phyloP scores from a whole-genome alignment of 1,140 invertebrate genomes.

The Cardiocondyla obscurior region DNA sequence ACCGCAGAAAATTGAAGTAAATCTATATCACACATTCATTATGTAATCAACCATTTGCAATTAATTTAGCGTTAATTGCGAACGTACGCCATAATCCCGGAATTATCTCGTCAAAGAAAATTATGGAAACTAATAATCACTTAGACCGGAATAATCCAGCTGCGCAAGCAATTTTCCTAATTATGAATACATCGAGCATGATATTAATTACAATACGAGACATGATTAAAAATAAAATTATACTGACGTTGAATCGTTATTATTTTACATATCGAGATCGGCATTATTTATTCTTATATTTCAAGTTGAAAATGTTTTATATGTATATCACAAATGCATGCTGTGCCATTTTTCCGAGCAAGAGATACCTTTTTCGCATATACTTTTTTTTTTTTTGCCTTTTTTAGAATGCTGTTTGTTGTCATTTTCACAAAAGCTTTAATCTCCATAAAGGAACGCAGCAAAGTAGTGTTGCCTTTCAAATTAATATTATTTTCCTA shows the following conservation, averaged over 20 bases:
- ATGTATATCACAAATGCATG: conserved; percentile 2
- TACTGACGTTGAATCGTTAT: not conserved
- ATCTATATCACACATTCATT: not conserved
- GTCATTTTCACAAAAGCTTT: conserved; percentile 46
- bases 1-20: not conserved
- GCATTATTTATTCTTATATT: not conserved
- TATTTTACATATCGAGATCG: too few relatives aligned
- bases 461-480: conserved; percentile 11
- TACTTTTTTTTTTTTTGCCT: not conserved
- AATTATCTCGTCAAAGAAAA: conserved; percentile 54
- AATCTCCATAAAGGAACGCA: conserved; percentile 15
- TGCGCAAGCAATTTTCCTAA: conserved; percentile 26
- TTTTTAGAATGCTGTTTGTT: conserved; percentile 35
- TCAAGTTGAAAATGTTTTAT: not conserved
- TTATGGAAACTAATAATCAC: conserved; percentile 50
- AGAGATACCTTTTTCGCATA: conserved; percentile 1
- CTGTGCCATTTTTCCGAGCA: not conserved
- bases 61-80: conserved; percentile 48
- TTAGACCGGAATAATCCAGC: conserved; percentile 37
- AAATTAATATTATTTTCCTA: conserved; percentile 50
- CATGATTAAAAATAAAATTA: conserved; percentile 10
- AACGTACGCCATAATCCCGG: conserved; percentile 23
- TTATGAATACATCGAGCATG: conserved; percentile 3
- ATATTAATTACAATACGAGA: conserved; percentile 27
- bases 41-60: conserved; percentile 34